phyloP scores from a whole-genome alignment of 2,888 invertebrate species.

The Psylliodes chrysocephalus region DNA sequence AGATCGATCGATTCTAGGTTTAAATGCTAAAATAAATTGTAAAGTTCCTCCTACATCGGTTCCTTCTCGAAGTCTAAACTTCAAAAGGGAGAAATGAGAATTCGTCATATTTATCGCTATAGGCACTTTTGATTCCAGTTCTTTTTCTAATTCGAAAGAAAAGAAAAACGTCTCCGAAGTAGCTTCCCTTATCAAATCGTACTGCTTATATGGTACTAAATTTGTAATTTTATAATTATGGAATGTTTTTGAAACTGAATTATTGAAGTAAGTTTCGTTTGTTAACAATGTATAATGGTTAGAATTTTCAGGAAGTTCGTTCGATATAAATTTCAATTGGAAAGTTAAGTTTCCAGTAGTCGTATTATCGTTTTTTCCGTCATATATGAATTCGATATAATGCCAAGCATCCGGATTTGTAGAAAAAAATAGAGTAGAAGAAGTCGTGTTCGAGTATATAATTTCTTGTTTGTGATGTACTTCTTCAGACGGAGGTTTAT shows the following conservation, averaged over 20 bases:
- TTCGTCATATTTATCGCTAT: slow-evolving; percentile 76
- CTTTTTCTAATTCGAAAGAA: slow-evolving; percentile 74
- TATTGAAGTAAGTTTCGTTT: slow-evolving; percentile 39
- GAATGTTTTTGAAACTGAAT: slow-evolving; percentile 38
- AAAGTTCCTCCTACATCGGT: slow-evolving; percentile 85
- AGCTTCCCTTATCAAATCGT: slow-evolving; percentile 68
- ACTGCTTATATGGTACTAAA: slow-evolving; percentile 56
- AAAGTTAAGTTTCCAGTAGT: slow-evolving; percentile 26
- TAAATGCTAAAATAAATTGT: slow-evolving; percentile 75
- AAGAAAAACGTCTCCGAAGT: slow-evolving; percentile 81
- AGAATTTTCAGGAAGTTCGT: slow-evolving; percentile 24
- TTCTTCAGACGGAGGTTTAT: slow-evolving; percentile 64
- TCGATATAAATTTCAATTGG: slow-evolving; percentile 32
- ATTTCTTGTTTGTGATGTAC: slow-evolving; percentile 60
- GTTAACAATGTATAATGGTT: slow-evolving; percentile 29
- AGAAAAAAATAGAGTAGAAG: slow-evolving; percentile 61
- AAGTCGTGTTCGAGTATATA: slow-evolving; percentile 32
- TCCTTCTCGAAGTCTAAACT: slow-evolving; percentile 76
- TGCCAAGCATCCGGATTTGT: slow-evolving; percentile 72
- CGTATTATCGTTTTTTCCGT: slow-evolving; percentile 20
- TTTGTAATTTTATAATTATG: slow-evolving; percentile 43
- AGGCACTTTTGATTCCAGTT: slow-evolving; percentile 71
- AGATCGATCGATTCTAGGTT: slow-evolving; percentile 66
- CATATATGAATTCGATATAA: slow-evolving; percentile 65
- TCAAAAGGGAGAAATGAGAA: slow-evolving; percentile 71